These are phyloP conservation scores for Martes martes DNA, from an alignment of 2,113 vertebrate species.

Conservation along the genomic window DNA sequence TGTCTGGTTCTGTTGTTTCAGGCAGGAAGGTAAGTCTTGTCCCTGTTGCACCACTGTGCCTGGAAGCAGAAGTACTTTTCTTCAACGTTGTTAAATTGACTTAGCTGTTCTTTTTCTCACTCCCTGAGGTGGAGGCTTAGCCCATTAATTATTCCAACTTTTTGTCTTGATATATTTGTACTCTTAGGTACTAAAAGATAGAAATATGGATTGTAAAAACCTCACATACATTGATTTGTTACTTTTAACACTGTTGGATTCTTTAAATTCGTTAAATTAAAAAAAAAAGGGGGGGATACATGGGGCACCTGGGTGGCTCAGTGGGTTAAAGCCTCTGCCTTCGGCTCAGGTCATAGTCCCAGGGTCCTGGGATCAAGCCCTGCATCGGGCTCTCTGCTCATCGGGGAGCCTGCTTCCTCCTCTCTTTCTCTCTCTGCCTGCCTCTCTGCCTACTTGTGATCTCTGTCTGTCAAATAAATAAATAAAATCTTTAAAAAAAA, in stretches of 20 bases:
- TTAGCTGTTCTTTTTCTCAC: background rate
- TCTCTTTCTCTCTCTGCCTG: too few species aligned
- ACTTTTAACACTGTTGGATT: background rate
- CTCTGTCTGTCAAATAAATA: too few species aligned
- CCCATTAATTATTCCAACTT: background rate
- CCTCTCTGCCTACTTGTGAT: too few species aligned
- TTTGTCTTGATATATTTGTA: background rate
- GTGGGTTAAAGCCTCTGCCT: too few species aligned
- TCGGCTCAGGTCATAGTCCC: too few species aligned
- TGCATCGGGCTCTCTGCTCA: too few species aligned
- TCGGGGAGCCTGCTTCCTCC: too few species aligned
- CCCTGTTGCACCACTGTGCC: background rate
- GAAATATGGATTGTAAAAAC: background rate
- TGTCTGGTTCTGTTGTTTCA: background rate
- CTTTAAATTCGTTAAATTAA: background rate
- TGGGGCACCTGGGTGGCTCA: too few species aligned
- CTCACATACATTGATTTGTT: background rate
- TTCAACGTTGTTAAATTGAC: background rate
- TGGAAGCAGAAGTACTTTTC: background rate
- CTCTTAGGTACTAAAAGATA: slow-evolving; percentile 2
- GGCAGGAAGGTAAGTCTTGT: background rate
- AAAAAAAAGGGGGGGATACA: background rate
- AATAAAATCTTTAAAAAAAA: background rate
- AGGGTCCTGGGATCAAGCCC: too few species aligned
- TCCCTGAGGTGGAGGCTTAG: background rate